Conservation (phyloP, 2,888 invertebrate genomes). For the Fragum fragum region DNA sequence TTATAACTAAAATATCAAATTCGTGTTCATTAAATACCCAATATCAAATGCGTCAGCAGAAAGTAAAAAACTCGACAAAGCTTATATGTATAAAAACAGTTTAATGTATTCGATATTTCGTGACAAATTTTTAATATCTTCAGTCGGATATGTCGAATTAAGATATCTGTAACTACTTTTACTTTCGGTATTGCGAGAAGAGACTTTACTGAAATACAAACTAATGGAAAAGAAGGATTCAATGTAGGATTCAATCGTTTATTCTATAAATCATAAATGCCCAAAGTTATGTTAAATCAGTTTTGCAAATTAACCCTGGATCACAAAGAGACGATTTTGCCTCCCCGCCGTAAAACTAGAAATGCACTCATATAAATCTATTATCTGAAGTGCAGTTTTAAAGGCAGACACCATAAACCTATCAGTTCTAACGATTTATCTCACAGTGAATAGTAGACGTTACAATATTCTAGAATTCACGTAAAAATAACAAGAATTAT, state of each 20-base stretch:
- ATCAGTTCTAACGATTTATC: conserved; percentile 6
- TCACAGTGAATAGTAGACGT: neutral
- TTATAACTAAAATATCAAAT: no score
- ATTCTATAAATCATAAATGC: neutral
- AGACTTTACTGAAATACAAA: no score
- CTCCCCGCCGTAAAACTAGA: neutral
- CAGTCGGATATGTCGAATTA: no score
- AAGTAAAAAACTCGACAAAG: no score
- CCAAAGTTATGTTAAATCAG: neutral
- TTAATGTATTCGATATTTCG: no score
- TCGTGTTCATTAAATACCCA: no score
- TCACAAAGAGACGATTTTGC: neutral
- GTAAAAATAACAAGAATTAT: no score
- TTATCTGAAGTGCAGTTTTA: conserved; percentile 12
- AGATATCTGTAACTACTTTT: no score
- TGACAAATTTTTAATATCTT: no score
- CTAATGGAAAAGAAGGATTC: neutral
- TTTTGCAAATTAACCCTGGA: neutral
- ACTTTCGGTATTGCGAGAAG: no score
- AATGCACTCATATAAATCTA: conserved; percentile 6
- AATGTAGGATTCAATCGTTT: neutral
- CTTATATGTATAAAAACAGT: no score
- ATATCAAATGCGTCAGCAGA: no score
- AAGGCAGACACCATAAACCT: conserved; percentile 7
- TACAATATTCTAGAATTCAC: neutral